A percentile compares a stretch with the other conserved stretches of the same genome.
Evolutionary conservation across 2,113 vertebrate genomes (phyloP).

Genomic region (Rhynchomys soricoides): DNA sequence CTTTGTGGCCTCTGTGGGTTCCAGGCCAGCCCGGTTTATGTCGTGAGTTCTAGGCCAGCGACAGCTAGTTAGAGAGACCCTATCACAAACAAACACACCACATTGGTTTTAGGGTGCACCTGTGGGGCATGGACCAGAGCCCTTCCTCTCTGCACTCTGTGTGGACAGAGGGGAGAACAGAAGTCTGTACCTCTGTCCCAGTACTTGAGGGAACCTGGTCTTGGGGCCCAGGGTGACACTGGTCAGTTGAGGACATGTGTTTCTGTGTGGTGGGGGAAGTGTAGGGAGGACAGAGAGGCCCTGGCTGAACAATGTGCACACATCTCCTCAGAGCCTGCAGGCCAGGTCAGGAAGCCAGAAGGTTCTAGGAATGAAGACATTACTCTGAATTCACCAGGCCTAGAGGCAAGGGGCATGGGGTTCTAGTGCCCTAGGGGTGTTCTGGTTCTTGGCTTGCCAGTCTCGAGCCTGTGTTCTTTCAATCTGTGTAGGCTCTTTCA

Average conservation of each 20-base stretch:
- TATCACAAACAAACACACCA: background rate
- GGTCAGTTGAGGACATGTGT: background rate
- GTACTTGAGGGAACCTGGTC: too few species aligned
- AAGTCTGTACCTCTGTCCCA: too few species aligned
- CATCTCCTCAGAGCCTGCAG: background rate
- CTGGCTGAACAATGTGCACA: background rate
- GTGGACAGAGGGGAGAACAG: background rate
- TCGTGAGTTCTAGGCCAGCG: background rate
- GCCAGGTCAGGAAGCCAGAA: background rate
- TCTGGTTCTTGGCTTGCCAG: background rate
- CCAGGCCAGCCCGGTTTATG: background rate
- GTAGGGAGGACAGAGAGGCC: background rate
- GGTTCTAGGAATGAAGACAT: constrained; percentile 20
- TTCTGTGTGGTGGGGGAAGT: background rate
- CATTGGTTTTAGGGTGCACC: background rate
- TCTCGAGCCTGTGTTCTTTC: background rate
- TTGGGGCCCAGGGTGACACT: background rate
- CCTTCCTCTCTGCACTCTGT: background rate
- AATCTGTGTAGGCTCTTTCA: background rate
- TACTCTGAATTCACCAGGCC: background rate
- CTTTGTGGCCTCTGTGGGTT: background rate
- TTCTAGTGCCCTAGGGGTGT: background rate
- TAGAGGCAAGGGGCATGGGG: background rate
- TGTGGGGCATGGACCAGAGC: background rate
- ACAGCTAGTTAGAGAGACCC: background rate